phyloP scores from a whole-genome alignment of 2,113 vertebrate genomes.

The Trogon surrucura region DNA sequence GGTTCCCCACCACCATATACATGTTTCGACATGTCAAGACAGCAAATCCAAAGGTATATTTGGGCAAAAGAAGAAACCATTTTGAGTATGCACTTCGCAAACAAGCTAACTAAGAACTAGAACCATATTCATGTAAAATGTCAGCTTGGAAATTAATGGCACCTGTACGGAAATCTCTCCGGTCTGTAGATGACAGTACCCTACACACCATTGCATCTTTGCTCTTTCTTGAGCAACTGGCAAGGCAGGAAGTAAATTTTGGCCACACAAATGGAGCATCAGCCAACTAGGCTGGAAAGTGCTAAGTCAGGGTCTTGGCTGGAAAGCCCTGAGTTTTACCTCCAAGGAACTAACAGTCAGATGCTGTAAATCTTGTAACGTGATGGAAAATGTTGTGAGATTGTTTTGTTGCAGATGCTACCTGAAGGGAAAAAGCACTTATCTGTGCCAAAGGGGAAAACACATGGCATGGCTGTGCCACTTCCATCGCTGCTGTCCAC shows the following conservation, averaged over 20 bases:
- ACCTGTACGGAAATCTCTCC: neutral
- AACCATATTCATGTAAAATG: neutral
- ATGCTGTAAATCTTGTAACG: neutral
- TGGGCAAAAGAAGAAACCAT: neutral
- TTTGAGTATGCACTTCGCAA: neutral
- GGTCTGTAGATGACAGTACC: neutral
- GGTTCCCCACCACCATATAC: rapidly evolving
- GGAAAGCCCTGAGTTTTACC: neutral
- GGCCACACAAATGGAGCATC: rapidly evolving
- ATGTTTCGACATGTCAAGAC: neutral
- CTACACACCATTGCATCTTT: neutral
- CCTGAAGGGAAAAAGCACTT: neutral
- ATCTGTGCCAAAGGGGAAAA: neutral
- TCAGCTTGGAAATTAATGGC: neutral
- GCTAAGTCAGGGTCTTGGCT: neutral
- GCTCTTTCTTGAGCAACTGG: neutral
- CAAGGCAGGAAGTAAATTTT: neutral
- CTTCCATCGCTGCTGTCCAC: neutral
- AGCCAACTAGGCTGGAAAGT: neutral
- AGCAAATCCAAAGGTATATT: neutral
- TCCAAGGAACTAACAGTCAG: neutral
- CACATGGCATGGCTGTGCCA: rapidly evolving
- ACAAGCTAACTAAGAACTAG: neutral
- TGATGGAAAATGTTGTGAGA: neutral
- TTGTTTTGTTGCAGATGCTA: neutral